These are phyloP conservation scores for Pseudochirops cupreus DNA, from an alignment of 2,797 vertebrate species.

Conservation along the genomic window DNA sequence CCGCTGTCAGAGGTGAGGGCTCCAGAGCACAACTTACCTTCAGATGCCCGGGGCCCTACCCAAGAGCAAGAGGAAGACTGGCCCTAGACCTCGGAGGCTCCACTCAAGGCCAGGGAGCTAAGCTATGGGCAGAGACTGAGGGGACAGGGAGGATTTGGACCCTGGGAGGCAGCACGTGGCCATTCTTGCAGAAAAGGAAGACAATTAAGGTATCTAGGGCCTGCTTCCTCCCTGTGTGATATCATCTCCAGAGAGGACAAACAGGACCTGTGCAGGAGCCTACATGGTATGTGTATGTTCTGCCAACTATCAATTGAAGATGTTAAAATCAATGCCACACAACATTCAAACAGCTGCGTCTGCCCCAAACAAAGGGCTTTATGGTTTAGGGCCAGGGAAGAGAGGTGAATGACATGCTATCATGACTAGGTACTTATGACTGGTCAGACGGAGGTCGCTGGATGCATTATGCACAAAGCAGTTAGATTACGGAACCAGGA, in stretches of 20 bases:
- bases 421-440: neutral
- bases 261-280: neutral
- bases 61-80: neutral
- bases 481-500: neutral
- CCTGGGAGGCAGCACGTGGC: no score
- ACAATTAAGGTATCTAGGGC: neutral
- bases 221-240: neutral
- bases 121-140: neutral
- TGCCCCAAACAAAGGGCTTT: neutral
- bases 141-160: neutral
- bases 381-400: neutral
- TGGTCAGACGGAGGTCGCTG: neutral
- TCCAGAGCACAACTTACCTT: conserved; percentile 81
- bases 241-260: neutral
- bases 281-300: neutral
- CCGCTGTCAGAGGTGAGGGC: conserved; percentile 74
- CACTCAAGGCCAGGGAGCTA: neutral
- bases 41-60: neutral
- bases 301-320: neutral
- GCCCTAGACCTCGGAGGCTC: neutral
- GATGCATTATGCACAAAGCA: neutral
- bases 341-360: neutral
- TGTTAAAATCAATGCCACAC: neutral
- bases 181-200: neutral
- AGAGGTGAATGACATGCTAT: neutral